Percentiles rank a stretch among this genome's conserved stretches.
Conservation (phyloP, 2,797 vertebrate genomes). For the Columba guinea region DNA sequence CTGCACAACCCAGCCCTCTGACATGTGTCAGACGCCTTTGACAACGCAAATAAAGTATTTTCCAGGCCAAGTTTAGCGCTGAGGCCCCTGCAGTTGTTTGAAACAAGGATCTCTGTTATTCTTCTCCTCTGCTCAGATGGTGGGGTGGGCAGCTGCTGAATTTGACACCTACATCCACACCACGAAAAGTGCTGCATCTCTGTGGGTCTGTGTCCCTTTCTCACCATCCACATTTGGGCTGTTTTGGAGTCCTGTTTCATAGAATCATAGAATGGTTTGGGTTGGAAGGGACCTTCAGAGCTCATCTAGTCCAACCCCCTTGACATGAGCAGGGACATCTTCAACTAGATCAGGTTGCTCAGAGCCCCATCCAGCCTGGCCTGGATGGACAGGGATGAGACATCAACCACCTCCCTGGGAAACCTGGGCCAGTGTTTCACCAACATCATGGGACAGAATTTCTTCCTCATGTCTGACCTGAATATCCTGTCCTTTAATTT, state of each 20-base stretch:
- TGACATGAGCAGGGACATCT: no score
- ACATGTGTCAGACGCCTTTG: background rate
- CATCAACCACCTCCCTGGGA: no score
- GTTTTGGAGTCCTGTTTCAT: background rate
- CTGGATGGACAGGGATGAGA: no score
- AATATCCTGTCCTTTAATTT: no score
- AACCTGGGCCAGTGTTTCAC: no score
- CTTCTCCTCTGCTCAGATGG: background rate
- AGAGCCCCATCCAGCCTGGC: no score
- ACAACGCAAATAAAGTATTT: background rate
- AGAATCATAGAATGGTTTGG: no score
- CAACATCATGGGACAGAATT: no score
- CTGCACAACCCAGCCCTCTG: background rate
- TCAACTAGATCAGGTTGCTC: no score
- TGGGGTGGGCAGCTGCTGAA: background rate
- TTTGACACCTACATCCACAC: background rate
- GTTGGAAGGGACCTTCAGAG: no score
- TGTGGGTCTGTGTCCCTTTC: background rate
- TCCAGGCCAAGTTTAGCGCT: background rate
- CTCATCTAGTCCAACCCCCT: no score
- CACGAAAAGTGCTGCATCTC: background rate
- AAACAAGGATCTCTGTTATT: background rate
- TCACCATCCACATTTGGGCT: accelerated
- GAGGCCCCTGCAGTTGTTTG: background rate
- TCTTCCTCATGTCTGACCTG: no score